These are phyloP conservation scores for Nyctereutes procyonoides DNA, from an alignment of 2,113 vertebrate genomes.

Conservation along the genomic window DNA sequence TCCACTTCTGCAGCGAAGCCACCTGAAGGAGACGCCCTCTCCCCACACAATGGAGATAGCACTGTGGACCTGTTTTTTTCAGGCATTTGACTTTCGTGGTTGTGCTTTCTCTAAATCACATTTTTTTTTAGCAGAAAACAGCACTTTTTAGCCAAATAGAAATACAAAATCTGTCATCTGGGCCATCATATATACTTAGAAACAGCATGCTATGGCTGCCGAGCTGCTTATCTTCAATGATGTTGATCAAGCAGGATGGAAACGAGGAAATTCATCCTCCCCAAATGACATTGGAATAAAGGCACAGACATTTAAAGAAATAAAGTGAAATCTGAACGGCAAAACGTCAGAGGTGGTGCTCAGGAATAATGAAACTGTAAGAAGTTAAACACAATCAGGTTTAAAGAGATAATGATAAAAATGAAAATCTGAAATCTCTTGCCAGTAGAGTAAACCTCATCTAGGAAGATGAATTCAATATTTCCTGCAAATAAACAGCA, in stretches of 20 bases:
- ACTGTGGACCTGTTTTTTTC: neutral
- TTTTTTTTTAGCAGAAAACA: constrained; percentile 25
- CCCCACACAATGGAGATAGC: neutral
- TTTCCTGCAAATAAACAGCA: constrained; percentile 78
- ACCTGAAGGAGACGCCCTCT: neutral
- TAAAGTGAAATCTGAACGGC: constrained; percentile 59
- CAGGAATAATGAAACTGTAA: constrained; percentile 78
- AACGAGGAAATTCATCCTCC: neutral
- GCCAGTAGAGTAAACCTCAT: constrained; percentile 67
- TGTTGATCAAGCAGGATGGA: neutral
- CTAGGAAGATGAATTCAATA: constrained; percentile 71
- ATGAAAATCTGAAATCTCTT: constrained; percentile 79
- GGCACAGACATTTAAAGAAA: constrained; percentile 71
- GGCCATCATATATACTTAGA: neutral
- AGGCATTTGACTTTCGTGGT: neutral
- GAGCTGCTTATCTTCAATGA: neutral
- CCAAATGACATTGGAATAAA: constrained; percentile 17
- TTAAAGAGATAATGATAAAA: constrained; percentile 80
- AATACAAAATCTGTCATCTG: neutral
- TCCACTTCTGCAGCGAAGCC: neutral
- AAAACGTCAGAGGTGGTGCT: constrained; percentile 44
- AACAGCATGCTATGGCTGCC: neutral
- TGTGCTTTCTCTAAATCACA: neutral
- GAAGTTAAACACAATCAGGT: constrained; percentile 82
- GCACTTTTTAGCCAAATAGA: neutral